A percentile compares a stretch with the other conserved stretches of the same genome.
These are phyloP conservation scores for Donacobius atricapilla DNA, from an alignment of 2,113 vertebrate species.

Conservation along the genomic window DNA sequence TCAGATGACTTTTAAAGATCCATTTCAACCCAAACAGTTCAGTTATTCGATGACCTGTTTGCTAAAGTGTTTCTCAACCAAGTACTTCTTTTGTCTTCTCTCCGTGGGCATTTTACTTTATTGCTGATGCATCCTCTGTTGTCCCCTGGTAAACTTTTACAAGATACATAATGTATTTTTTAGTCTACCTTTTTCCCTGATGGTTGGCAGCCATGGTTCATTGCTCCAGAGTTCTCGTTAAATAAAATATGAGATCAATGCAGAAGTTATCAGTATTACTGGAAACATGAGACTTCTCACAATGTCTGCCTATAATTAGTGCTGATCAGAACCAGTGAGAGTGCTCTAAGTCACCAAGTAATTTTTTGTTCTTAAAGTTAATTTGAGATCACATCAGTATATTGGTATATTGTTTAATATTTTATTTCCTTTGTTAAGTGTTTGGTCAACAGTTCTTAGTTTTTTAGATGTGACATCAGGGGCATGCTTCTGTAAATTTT, in stretches of 20 bases:
- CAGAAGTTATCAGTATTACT: neutral
- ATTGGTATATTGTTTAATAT: neutral
- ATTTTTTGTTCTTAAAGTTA: neutral
- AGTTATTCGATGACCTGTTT: neutral
- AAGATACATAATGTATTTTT: neutral
- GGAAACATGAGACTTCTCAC: conserved; percentile 1
- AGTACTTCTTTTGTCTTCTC: neutral
- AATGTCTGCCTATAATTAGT: neutral
- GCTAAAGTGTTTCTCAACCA: neutral
- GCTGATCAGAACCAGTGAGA: neutral
- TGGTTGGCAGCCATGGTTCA: neutral
- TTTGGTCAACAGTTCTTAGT: neutral
- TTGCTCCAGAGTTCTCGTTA: neutral
- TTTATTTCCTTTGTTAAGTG: neutral
- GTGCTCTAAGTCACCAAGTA: neutral
- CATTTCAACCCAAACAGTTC: neutral
- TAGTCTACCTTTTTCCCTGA: neutral
- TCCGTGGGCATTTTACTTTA: neutral
- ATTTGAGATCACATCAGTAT: neutral
- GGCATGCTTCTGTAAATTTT: neutral
- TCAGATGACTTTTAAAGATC: neutral
- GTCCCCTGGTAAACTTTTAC: neutral
- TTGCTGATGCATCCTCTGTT: neutral
- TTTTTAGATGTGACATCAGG: neutral
- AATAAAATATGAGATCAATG: conserved; percentile 39